phyloP scores from a whole-genome alignment of 2,888 invertebrate genomes.

The Luffia ferchaultella region DNA sequence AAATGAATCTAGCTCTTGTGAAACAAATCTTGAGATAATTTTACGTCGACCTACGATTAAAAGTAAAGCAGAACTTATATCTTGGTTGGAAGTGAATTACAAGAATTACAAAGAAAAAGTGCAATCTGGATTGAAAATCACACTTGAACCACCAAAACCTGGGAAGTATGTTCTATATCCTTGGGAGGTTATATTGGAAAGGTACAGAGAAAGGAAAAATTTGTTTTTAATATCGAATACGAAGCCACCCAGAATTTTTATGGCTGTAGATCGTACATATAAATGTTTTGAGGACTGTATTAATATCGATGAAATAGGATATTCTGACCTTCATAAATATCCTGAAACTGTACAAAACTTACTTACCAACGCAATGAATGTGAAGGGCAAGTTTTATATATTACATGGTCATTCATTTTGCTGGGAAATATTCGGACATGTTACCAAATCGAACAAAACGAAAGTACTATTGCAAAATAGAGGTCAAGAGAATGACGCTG shows the following conservation, averaged over 20 bases:
- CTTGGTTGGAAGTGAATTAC: slow-evolving; percentile 44
- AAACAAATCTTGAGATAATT: too few species aligned
- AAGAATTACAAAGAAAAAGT: slow-evolving; percentile 34
- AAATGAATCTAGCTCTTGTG: too few species aligned
- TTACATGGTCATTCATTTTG: slow-evolving; percentile 40
- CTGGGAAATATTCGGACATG: slow-evolving; percentile 51
- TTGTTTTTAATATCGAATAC: slow-evolving; percentile 36
- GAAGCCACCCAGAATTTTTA: slow-evolving; percentile 40
- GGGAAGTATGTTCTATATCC: slow-evolving; percentile 37
- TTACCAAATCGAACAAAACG: slow-evolving; percentile 28
- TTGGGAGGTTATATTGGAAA: slow-evolving; percentile 43
- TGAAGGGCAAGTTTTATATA: slow-evolving; percentile 45
- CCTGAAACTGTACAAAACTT: slow-evolving; percentile 44
- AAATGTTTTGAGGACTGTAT: slow-evolving; percentile 35
- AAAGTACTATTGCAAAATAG: too few species aligned
- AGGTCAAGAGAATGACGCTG: too few species aligned
- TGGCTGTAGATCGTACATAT: slow-evolving; percentile 33
- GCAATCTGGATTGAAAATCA: slow-evolving; percentile 25
- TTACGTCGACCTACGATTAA: too few species aligned
- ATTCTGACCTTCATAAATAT: slow-evolving; percentile 38
- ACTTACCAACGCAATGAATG: slow-evolving; percentile 32
- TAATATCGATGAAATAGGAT: slow-evolving; percentile 39
- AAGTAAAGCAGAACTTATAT: slow-evolving; percentile 28
- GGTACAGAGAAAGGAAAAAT: slow-evolving; percentile 43
- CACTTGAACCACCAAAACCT: slow-evolving; percentile 31